Percentiles rank a stretch among this genome's conserved stretches.
Evolutionary conservation across 2,888 invertebrate species (phyloP).

Genomic region (Malthinus flaveolus): DNA sequence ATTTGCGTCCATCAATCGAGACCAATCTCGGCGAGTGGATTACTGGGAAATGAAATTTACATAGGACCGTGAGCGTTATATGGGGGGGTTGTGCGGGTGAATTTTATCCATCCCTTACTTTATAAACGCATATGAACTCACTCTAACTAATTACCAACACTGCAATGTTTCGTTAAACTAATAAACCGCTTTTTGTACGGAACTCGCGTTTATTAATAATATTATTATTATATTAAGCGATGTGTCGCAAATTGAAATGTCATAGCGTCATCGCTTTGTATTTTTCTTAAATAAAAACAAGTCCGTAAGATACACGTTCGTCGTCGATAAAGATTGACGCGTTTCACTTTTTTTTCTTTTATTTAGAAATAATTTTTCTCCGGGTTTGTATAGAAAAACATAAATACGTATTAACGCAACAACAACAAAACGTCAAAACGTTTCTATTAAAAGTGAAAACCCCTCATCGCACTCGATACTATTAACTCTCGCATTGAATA

Average conservation of each 20-base stretch:
- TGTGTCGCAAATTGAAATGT: slow-evolving; percentile 1
- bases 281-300: neutral
- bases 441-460: too few relatives aligned
- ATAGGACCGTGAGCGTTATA: slow-evolving; percentile 52
- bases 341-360: too few relatives aligned
- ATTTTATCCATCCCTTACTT: slow-evolving; percentile 10
- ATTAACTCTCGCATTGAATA: too few relatives aligned
- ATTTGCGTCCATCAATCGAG: slow-evolving; percentile 73
- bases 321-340: too few relatives aligned
- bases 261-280: neutral
- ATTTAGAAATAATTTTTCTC: too few relatives aligned
- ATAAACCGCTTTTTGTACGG: slow-evolving; percentile 8
- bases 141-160: slow-evolving; percentile 25
- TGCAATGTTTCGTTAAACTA: slow-evolving; percentile 16
- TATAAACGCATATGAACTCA: slow-evolving; percentile 23
- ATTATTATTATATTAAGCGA: slow-evolving; percentile 1
- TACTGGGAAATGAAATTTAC: slow-evolving; percentile 71
- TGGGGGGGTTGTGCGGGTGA: slow-evolving; percentile 15
- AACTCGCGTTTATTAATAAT: slow-evolving; percentile 5
- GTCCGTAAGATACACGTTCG: too few relatives aligned
- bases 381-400: too few relatives aligned
- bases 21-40: slow-evolving; percentile 72
- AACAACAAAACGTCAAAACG: too few relatives aligned
- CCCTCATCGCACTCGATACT: too few relatives aligned
- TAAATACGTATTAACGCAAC: too few relatives aligned